These are phyloP conservation scores for Fragum sueziense DNA, from an alignment of 2,888 invertebrate genomes.

Conservation along the genomic window DNA sequence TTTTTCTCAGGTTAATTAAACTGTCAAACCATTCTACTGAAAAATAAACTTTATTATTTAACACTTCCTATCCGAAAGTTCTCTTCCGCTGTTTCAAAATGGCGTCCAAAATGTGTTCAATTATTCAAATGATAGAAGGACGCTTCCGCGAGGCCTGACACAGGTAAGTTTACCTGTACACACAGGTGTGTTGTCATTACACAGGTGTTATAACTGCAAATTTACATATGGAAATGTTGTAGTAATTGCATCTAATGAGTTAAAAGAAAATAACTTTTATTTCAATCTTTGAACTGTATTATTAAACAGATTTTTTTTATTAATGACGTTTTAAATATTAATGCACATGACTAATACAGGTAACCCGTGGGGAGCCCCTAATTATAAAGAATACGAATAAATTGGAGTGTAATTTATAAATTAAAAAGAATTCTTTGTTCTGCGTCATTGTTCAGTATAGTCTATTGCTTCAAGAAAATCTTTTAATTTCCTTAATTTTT, in stretches of 20 bases:
- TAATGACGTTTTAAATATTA: too few relatives aligned
- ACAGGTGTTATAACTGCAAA: too few relatives aligned
- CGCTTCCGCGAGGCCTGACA: constrained; percentile 55
- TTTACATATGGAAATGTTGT: too few relatives aligned
- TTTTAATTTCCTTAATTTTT: too few relatives aligned
- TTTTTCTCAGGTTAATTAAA: constrained; percentile 32
- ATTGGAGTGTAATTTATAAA: neutral
- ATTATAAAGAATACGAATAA: constrained; percentile 2
- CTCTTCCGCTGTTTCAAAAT: constrained; percentile 69
- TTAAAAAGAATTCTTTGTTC: too few relatives aligned
- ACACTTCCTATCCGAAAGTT: constrained; percentile 32
- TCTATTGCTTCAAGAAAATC: too few relatives aligned
- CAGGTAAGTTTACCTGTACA: constrained; percentile 48
- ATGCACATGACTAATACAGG: too few relatives aligned
- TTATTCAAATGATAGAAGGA: constrained; percentile 54
- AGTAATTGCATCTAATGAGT: too few relatives aligned
- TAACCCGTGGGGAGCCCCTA: neutral
- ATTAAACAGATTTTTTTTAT: too few relatives aligned
- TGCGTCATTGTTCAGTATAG: too few relatives aligned
- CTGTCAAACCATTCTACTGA: constrained; percentile 22
- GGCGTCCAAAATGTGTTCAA: constrained; percentile 65
- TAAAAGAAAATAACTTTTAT: too few relatives aligned
- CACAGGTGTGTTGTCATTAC: constrained; percentile 17
- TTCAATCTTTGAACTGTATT: too few relatives aligned
- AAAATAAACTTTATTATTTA: constrained; percentile 14